A percentile compares a stretch with the other conserved stretches of the same genome.
Conservation (phyloP, 2,888 invertebrate genomes). For the Meiosimyza platycephala region DNA sequence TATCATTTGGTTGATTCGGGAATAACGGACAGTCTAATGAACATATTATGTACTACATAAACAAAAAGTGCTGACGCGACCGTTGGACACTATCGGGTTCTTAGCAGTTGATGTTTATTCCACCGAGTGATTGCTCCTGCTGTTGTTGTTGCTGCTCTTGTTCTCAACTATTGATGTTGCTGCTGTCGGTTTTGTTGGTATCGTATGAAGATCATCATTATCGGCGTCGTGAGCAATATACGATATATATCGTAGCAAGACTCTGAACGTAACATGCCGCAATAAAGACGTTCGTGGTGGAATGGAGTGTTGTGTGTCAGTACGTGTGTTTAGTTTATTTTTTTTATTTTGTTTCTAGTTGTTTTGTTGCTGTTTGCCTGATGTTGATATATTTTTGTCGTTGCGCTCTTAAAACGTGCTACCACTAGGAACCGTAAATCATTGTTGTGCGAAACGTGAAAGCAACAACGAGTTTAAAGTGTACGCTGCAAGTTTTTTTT, state of each 20-base stretch:
- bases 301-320: not conserved
- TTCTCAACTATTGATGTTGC: no score
- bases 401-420: slow-evolving; percentile 64
- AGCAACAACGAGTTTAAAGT: slow-evolving; percentile 50
- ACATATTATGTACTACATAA: no score
- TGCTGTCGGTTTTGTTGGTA: slow-evolving; percentile 12
- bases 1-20: no score
- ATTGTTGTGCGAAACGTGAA: slow-evolving; percentile 65
- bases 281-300: no score
- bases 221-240: not conserved
- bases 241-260: not conserved
- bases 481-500: not conserved
- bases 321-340: slow-evolving; percentile 36
- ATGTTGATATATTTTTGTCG: slow-evolving; percentile 22
- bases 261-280: slow-evolving; percentile 12
- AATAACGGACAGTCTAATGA: no score
- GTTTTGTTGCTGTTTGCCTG: slow-evolving; percentile 45
- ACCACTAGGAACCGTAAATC: slow-evolving; percentile 64
- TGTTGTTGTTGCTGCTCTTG: no score
- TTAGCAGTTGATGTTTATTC: no score
- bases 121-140: no score
- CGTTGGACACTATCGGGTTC: no score
- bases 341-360: slow-evolving; percentile 39
- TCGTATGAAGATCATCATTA: not conserved
- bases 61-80: no score